phyloP scores from a whole-genome alignment of 2,113 vertebrate genomes.

The Eurypyga helias region DNA sequence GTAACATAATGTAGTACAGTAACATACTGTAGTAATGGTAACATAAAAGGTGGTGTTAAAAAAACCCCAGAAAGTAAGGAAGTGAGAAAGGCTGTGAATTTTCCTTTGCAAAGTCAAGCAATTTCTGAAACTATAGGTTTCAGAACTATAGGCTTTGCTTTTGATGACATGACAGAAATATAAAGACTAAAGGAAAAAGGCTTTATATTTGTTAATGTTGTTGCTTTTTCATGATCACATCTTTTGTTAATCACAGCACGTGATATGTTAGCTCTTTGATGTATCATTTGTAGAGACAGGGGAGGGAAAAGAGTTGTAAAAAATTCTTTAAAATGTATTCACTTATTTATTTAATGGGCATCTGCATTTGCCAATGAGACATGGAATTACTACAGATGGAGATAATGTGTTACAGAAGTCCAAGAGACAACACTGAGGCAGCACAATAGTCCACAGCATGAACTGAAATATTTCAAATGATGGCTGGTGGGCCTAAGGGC shows the following conservation, averaged over 20 bases:
- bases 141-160: background rate
- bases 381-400: background rate
- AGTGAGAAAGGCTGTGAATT: background rate
- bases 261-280: background rate
- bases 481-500: background rate
- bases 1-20: too few species aligned
- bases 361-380: background rate
- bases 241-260: background rate
- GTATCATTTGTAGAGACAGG: background rate
- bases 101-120: background rate
- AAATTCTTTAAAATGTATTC: background rate
- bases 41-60: background rate
- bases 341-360: background rate
- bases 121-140: background rate
- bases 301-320: background rate
- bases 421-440: background rate
- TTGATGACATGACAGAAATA: background rate
- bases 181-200: background rate
- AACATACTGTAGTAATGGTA: fast-evolving
- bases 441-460: background rate
- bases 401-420: background rate
- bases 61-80: background rate
- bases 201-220: background rate
- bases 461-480: background rate
- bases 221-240: background rate